Evolutionary conservation across 2,797 vertebrate genomes (phyloP).

Genomic region (Diplodus sargus): DNA sequence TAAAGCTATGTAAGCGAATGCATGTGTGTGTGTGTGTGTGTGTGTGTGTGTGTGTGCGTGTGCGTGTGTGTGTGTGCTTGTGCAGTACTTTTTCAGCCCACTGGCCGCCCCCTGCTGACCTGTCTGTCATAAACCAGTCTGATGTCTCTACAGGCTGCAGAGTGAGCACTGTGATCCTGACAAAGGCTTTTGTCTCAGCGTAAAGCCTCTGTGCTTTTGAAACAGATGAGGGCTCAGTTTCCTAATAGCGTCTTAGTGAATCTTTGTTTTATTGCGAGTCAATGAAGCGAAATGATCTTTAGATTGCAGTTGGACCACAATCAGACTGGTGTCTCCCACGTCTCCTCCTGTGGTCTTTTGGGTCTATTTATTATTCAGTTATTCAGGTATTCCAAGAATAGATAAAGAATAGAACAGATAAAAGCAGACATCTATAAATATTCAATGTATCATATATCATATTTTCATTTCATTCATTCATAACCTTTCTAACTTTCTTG

Average conservation of each 20-base stretch:
- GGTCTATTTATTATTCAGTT: constrained; percentile 7
- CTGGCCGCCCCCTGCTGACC: constrained; percentile 67
- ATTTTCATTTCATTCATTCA: too few relatives aligned
- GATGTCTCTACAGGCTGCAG: constrained; percentile 73
- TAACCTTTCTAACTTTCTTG: too few relatives aligned
- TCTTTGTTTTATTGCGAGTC: constrained; percentile 64
- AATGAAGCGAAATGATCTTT: constrained; percentile 72
- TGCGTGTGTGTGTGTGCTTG: not conserved
- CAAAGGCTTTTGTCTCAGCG: constrained; percentile 76
- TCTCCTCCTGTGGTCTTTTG: constrained; percentile 41
- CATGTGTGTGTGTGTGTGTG: constrained; percentile 14
- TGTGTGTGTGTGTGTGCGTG: too few relatives aligned
- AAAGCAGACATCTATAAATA: not conserved
- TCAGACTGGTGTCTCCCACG: constrained; percentile 27
- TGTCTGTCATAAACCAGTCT: constrained; percentile 78
- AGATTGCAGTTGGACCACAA: constrained; percentile 41
- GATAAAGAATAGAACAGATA: not conserved
- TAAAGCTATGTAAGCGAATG: constrained; percentile 28
- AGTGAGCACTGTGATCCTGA: constrained; percentile 60
- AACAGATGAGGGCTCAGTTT: constrained; percentile 59
- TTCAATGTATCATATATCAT: not conserved
- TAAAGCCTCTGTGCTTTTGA: constrained; percentile 56
- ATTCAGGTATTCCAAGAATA: not conserved
- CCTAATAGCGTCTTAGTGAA: constrained; percentile 58
- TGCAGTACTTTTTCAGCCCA: constrained; percentile 29